Percentiles rank a stretch among this genome's conserved stretches.
phyloP scores from a whole-genome alignment of 1,140 invertebrate species.

The Calycopis cecrops region DNA sequence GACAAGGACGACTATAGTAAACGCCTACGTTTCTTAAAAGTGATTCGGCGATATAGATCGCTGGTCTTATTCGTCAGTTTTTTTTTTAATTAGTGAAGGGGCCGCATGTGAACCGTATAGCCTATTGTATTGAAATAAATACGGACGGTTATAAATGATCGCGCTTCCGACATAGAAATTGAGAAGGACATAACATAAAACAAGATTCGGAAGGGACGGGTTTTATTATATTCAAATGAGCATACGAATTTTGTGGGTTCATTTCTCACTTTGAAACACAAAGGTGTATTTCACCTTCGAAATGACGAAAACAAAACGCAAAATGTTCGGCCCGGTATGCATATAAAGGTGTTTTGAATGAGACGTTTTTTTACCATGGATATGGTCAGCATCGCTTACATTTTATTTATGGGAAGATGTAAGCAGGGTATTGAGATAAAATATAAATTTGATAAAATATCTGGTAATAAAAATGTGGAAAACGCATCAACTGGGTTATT shows the following conservation, averaged over 20 bases:
- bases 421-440: too few relatives aligned
- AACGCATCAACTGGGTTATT: too few relatives aligned
- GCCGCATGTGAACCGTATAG: conserved; percentile 64
- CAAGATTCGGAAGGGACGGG: conserved; percentile 43
- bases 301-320: conserved; percentile 5
- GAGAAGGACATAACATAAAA: conserved; percentile 57
- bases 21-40: conserved; percentile 63
- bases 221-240: conserved; percentile 48
- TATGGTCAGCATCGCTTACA: neutral
- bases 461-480: too few relatives aligned
- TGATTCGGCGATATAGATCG: conserved; percentile 73
- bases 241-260: conserved; percentile 37
- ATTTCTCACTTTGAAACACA: conserved; percentile 24
- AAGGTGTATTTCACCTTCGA: conserved; percentile 6
- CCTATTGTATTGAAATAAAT: conserved; percentile 67
- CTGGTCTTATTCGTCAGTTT: conserved; percentile 68
- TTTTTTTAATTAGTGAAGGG: conserved; percentile 73
- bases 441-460: too few relatives aligned
- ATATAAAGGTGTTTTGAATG: neutral
- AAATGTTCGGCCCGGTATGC: neutral
- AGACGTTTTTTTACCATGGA: neutral
- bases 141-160: conserved; percentile 64
- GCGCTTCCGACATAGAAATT: conserved; percentile 50
- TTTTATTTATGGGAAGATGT: too few relatives aligned
- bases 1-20: conserved; percentile 46